phyloP scores from a whole-genome alignment of 2,113 vertebrate genomes.

The Datnioides undecimradiatus region DNA sequence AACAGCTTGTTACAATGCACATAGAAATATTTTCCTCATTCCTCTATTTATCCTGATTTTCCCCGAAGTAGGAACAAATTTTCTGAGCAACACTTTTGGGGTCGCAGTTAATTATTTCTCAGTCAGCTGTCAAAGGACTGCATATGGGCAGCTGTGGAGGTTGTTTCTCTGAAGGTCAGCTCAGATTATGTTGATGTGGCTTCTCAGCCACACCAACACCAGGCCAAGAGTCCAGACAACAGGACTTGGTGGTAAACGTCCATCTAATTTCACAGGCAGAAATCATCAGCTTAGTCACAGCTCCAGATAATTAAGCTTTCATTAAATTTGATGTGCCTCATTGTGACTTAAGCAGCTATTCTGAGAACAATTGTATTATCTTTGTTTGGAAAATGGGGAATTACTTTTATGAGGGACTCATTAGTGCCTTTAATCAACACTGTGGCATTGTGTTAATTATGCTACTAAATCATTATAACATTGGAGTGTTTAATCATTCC shows the following conservation, averaged over 20 bases:
- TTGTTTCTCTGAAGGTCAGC: slow-evolving; percentile 40
- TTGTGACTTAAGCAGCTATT: slow-evolving; percentile 35
- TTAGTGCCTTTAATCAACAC: slow-evolving; percentile 39
- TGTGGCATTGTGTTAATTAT: slow-evolving; percentile 19
- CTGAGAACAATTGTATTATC: slow-evolving; percentile 18
- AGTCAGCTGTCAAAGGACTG: neutral
- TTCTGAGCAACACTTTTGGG: neutral
- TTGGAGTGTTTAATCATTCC: slow-evolving; percentile 13
- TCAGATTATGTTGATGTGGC: slow-evolving; percentile 7
- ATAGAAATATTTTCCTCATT: neutral
- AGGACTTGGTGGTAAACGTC: slow-evolving; percentile 7
- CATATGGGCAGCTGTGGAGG: slow-evolving; percentile 35
- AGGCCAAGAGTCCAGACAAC: neutral
- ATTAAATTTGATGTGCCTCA: slow-evolving; percentile 37
- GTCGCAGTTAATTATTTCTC: slow-evolving; percentile 13
- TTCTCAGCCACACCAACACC: neutral
- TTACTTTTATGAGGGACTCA: slow-evolving; percentile 20
- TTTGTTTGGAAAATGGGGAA: slow-evolving; percentile 22
- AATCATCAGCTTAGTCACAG: slow-evolving; percentile 59
- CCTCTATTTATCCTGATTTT: slow-evolving; percentile 2
- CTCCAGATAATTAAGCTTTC: slow-evolving; percentile 33
- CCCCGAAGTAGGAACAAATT: neutral
- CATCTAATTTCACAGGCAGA: slow-evolving; percentile 54
- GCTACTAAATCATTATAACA: slow-evolving; percentile 13
- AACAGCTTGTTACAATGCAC: slow-evolving; percentile 4